phyloP scores from a whole-genome alignment of 2,113 vertebrate species.

The Manacus vitellinus region DNA sequence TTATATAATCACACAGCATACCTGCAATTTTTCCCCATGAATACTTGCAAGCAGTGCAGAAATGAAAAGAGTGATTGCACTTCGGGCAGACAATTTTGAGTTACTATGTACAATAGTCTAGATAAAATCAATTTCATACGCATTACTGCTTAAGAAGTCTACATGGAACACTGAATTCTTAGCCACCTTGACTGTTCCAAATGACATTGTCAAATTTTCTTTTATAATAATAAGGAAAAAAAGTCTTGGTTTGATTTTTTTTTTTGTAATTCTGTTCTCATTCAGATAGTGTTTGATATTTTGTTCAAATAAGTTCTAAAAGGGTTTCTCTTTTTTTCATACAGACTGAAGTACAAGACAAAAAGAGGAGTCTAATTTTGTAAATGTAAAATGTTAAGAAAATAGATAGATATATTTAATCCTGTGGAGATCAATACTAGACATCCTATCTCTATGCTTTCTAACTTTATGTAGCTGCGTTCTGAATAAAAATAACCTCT shows the following conservation, averaged over 20 bases:
- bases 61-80: neutral
- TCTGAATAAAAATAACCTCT: neutral
- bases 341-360: neutral
- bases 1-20: neutral
- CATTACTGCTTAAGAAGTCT: neutral
- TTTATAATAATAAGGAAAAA: neutral
- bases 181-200: neutral
- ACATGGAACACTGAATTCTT: neutral
- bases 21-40: neutral
- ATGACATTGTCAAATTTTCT: neutral
- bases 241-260: neutral
- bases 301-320: neutral
- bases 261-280: neutral
- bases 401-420: neutral
- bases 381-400: neutral
- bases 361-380: neutral
- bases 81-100: neutral
- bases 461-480: neutral
- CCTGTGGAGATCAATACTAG: neutral
- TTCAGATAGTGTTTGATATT: neutral
- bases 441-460: neutral
- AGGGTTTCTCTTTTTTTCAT: neutral
- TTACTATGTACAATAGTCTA: neutral
- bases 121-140: neutral
- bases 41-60: neutral